Evolutionary conservation across 2,113 vertebrate genomes (phyloP).

Genomic region (Eolophus roseicapilla): DNA sequence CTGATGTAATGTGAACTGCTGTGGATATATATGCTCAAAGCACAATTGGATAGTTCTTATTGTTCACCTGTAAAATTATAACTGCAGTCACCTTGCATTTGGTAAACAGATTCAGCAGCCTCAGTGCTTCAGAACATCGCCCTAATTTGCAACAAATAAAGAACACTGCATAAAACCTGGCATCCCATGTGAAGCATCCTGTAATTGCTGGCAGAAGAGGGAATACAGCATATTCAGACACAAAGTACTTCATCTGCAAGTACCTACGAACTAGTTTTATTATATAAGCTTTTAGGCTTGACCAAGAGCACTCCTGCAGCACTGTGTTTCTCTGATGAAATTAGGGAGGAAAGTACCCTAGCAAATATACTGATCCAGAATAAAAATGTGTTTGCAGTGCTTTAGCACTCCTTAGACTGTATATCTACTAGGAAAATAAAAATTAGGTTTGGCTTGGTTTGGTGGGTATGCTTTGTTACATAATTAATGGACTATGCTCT

Average conservation of each 20-base stretch:
- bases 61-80: slow-evolving; percentile 1
- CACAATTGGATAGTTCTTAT: not conserved
- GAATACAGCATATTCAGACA: not conserved
- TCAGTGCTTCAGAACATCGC: not conserved
- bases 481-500: not conserved
- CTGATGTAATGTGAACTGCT: slow-evolving; percentile 16
- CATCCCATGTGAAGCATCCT: not conserved
- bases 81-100: not conserved
- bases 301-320: not conserved
- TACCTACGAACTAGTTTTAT: not conserved
- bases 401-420: not conserved
- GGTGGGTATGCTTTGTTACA: not conserved
- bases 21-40: not conserved
- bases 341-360: not conserved
- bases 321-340: not conserved
- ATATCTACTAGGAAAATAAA: not conserved
- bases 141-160: slow-evolving; percentile 12
- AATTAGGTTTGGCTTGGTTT: not conserved
- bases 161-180: not conserved
- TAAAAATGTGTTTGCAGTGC: not conserved
- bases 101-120: not conserved
- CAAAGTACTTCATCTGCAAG: not conserved
- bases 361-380: not conserved
- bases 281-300: not conserved
- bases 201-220: not conserved